Evolutionary conservation across 2,797 vertebrate genomes (phyloP), one percentile per base, ranked within the genome.

Genomic region (Chaetophractus vellerosus): DNA sequence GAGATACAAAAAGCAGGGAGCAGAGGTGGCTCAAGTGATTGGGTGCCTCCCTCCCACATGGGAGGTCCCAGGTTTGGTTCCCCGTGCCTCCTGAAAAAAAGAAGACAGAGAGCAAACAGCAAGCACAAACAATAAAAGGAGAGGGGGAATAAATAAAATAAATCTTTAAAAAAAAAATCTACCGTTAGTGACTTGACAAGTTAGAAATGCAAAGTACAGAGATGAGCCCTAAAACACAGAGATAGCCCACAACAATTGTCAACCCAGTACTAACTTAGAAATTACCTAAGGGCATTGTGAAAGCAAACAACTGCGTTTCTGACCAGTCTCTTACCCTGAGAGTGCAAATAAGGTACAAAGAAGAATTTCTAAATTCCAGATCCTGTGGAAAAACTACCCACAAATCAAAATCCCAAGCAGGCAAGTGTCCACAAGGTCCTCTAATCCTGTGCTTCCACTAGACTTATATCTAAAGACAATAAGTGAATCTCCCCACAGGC

Each of bases 341-440:
- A 45, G 76, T 1, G 9, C 50, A 45, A 88, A 64, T 4, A 33
- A 81, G 6, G 5, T 9, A 61, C 10, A 55, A 76, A 64, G 72
- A 83, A 61, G 72, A 80, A 61, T 63, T 83, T 75, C n/a, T 59
- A 31, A 63, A 76, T 89, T 88, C 72, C 19, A 83, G 18, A 55
- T 19, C 19, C 23, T 4, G 28, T 15, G 41, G 36, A 12, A 55
- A n/a, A 84, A 68, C 5, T 69, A 71, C 9, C 55, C 74, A 75
- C 33, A 14, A 59, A 52, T 5, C 52, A 86, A 91, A 78, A 55
- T 23, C 52, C 21, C 48, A 38, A 8, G 24, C 41, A 75, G 57
- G 12, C 55, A 79, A 36, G 63, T 6, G 33, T 26, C 24, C 23
- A 9, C 63, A 2, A 2, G 24, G 23, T 33, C 36, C 76, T n/a